These are phyloP conservation scores for Hirtodrosophila trivittata DNA, from an alignment of 2,888 invertebrate species.

Conservation along the genomic window DNA sequence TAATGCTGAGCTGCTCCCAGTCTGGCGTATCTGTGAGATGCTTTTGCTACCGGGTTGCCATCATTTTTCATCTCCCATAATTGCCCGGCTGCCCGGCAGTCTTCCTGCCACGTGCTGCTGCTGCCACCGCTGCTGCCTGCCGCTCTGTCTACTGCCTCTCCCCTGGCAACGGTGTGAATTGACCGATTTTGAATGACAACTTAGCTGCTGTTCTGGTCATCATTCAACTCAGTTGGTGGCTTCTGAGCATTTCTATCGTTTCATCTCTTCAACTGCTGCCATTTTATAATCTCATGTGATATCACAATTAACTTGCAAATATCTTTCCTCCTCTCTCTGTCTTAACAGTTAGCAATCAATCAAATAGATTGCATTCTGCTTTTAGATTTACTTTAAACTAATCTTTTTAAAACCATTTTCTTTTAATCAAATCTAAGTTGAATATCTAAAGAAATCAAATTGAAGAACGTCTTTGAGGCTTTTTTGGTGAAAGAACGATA, in stretches of 20 bases:
- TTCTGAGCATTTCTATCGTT: constrained; percentile 25
- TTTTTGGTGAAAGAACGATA: no score
- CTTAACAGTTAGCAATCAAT: constrained; percentile 29
- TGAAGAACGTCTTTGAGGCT: no score
- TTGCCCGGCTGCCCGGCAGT: constrained; percentile 21
- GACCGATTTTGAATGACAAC: constrained; percentile 49
- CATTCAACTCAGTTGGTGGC: constrained; percentile 38
- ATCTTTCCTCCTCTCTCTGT: no score
- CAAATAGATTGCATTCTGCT: constrained; percentile 23
- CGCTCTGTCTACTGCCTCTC: constrained; percentile 4
- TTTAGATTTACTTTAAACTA: constrained; percentile 9
- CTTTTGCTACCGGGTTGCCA: constrained; percentile 40
- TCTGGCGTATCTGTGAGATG: constrained; percentile 6
- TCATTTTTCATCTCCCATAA: constrained; percentile 49
- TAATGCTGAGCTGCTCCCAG: constrained; percentile 39
- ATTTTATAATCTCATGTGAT: constrained; percentile 32
- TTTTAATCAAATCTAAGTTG: no score
- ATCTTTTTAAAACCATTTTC: no score
- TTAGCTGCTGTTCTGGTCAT: constrained; percentile 36
- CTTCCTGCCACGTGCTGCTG: constrained; percentile 22
- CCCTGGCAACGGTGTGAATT: constrained; percentile 28
- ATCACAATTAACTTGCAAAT: constrained; percentile 18
- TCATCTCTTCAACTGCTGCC: constrained; percentile 36
- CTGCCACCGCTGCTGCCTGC: neutral
- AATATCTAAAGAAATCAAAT: no score